Evolutionary conservation across 2,113 vertebrate genomes (phyloP).

Genomic region (Peromyscus leucopus): DNA sequence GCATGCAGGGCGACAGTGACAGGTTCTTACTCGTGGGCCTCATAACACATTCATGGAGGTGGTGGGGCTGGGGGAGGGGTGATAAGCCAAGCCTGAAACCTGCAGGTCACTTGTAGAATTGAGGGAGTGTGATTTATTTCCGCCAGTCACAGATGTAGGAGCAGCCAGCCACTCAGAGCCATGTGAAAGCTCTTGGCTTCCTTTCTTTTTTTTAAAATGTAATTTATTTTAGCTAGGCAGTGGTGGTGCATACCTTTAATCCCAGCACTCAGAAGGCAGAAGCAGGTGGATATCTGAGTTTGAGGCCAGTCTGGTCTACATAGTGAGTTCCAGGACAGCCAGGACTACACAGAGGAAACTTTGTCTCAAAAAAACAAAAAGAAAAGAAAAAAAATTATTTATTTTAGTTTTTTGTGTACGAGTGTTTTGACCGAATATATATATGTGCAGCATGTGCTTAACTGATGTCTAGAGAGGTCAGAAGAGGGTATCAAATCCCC

Average conservation of each 20-base stretch:
- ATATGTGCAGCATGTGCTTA: not conserved
- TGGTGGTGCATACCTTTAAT: not conserved
- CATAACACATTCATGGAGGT: not conserved
- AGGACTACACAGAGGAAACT: not conserved
- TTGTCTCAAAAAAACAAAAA: not conserved
- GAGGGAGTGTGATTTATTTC: not conserved
- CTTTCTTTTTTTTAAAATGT: not conserved
- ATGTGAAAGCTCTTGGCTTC: not conserved
- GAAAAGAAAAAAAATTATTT: too few relatives aligned
- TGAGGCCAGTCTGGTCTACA: not conserved
- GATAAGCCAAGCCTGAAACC: not conserved
- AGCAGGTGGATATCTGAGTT: not conserved
- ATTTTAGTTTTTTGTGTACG: not conserved
- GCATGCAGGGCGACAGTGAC: not conserved
- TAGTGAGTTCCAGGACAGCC: not conserved
- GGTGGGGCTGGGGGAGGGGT: not conserved
- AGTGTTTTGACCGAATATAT: not conserved
- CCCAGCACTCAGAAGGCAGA: not conserved
- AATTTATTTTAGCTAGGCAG: not conserved
- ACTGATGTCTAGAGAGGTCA: not conserved
- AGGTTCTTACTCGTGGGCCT: not conserved
- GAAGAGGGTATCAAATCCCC: not conserved
- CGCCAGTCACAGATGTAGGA: not conserved
- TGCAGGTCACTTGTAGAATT: not conserved
- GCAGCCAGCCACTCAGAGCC: not conserved